Evolutionary conservation across 1,140 invertebrate genomes (phyloP).

Genomic region (Chionoecetes opilio): DNA sequence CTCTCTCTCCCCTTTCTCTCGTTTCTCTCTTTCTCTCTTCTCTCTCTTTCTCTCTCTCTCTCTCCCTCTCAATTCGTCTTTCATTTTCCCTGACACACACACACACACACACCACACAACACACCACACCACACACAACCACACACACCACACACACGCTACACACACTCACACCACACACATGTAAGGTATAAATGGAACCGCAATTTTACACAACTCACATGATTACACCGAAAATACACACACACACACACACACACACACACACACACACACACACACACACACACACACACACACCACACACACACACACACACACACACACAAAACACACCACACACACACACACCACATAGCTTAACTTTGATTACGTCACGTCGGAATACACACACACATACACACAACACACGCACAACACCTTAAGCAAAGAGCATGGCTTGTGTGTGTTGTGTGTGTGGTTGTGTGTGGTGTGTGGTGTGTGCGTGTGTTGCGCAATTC

Average conservation of each 20-base stretch:
- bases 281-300: too few species aligned
- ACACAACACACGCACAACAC: not conserved
- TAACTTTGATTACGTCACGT: too few species aligned
- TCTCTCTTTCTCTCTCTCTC: not conserved
- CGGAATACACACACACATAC: not conserved
- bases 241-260: not conserved
- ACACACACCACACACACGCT: too few species aligned
- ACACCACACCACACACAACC: not conserved
- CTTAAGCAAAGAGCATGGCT: not conserved
- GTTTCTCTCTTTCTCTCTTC: not conserved
- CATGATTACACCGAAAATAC: not conserved
- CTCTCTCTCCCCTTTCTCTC: not conserved
- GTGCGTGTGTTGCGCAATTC: too few species aligned
- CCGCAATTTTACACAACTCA: too few species aligned
- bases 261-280: too few species aligned
- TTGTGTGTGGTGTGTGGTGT: too few species aligned
- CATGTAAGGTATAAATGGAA: not conserved
- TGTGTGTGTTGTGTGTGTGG: too few species aligned
- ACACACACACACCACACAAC: constrained; percentile 15
- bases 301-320: not conserved
- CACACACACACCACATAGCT: too few species aligned
- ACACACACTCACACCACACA: not conserved
- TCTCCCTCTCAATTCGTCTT: not conserved
- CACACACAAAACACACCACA: not conserved
- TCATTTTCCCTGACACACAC: not conserved